Percentiles rank a stretch among this genome's conserved stretches.
phyloP scores from a whole-genome alignment of 2,888 invertebrate genomes.

The Cerastoderma edule region DNA sequence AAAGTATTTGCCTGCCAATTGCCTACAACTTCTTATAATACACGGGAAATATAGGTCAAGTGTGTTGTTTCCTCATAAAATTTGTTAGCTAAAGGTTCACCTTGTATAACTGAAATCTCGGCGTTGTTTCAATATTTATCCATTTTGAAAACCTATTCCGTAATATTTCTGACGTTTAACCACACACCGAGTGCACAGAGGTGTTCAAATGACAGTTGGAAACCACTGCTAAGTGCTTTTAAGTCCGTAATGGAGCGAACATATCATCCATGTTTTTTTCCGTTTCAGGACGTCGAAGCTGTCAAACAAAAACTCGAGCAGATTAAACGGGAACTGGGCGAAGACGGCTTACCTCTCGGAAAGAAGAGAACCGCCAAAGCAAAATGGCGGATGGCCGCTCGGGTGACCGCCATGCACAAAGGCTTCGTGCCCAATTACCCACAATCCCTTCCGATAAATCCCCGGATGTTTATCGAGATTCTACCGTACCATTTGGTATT shows the following conservation, averaged over 20 bases:
- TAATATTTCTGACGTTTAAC: too few species aligned
- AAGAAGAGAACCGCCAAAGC: slow-evolving; percentile 65
- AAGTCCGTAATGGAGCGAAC: background rate
- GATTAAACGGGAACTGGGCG: slow-evolving; percentile 69
- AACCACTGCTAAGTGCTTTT: too few species aligned
- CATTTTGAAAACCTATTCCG: too few species aligned
- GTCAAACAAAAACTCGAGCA: slow-evolving; percentile 69
- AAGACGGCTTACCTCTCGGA: slow-evolving; percentile 71
- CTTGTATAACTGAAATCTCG: too few species aligned
- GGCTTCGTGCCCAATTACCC: slow-evolving; percentile 73
- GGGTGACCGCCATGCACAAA: slow-evolving; percentile 68
- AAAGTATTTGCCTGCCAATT: too few species aligned
- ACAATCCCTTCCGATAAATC: slow-evolving; percentile 60
- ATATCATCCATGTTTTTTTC: background rate
- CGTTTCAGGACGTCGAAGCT: slow-evolving; percentile 71
- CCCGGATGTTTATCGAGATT: slow-evolving; percentile 71
- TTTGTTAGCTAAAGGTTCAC: too few species aligned
- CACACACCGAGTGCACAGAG: too few species aligned
- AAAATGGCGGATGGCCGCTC: slow-evolving; percentile 73
- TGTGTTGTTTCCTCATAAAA: too few species aligned
- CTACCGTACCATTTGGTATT: slow-evolving; percentile 76
- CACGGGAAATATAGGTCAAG: too few species aligned
- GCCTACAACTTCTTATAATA: too few species aligned
- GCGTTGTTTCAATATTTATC: too few species aligned
- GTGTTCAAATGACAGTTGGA: too few species aligned